Percentiles rank a stretch among this genome's conserved stretches.
These are phyloP conservation scores for Ctenomys sociabilis DNA, from an alignment of 2,113 vertebrate genomes.

Conservation along the genomic window DNA sequence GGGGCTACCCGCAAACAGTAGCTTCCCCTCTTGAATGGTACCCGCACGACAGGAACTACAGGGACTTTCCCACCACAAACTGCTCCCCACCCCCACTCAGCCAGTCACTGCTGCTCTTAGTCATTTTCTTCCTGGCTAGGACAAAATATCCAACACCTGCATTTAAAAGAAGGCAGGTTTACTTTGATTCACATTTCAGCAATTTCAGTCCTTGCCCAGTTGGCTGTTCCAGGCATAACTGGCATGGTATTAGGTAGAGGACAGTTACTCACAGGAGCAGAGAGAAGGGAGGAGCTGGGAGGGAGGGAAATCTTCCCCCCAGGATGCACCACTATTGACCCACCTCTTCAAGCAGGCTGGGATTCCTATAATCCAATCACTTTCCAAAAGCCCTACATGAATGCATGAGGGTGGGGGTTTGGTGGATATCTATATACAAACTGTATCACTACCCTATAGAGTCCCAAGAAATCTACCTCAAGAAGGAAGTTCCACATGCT, in stretches of 20 bases:
- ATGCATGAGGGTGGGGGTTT: background rate
- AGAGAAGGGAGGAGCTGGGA: background rate
- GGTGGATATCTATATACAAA: background rate
- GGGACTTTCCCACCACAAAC: too few species aligned
- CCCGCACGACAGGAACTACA: too few species aligned
- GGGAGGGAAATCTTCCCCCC: background rate
- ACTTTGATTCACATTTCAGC: background rate
- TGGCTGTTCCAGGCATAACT: background rate
- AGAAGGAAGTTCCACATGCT: background rate
- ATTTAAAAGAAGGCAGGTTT: background rate
- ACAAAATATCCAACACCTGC: background rate
- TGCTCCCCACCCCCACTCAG: background rate
- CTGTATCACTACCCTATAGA: background rate
- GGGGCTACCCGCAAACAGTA: background rate
- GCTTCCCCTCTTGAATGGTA: rapidly evolving
- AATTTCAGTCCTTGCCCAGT: background rate
- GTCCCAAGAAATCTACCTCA: background rate
- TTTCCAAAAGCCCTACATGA: background rate
- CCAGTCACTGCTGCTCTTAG: background rate
- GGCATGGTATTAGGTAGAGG: background rate
- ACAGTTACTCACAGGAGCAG: background rate
- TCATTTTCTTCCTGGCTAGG: background rate
- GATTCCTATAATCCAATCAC: background rate
- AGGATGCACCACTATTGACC: background rate
- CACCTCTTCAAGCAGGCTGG: background rate